Base-by-base conservation (phyloP, 1,140 invertebrate genomes). In the Leptinotarsa defecta region DNA sequence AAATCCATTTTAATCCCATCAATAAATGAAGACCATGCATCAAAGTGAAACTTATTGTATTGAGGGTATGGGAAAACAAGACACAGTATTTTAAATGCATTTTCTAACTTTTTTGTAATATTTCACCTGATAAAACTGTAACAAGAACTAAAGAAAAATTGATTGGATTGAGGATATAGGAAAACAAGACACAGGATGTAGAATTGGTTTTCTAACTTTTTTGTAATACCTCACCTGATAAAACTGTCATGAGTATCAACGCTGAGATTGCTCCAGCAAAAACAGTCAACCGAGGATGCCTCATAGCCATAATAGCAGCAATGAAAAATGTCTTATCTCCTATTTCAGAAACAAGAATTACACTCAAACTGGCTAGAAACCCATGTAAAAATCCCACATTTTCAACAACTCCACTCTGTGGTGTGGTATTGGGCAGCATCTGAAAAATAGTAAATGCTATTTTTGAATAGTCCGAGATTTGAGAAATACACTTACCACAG, bases 261-360 rank as follows among this genome's bases (percentile, higher is more conserved):
- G 98, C 98, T 49, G 91, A 88, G 79, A 99, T 96, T 0, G 98
- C 97, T 74, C 98, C 98, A 75, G 90, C 84, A 87, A 99, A 98
- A 4, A 99, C 97, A 71, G 94, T 94, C 13, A 96, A 82, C 78
- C 98, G 87, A 3, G 98, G 93, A 89, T 99, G 96, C 84, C 95
- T 91, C 97, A 99, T 99, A 3, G 98, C 96, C 96, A 99, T 98
- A 77, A 99, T 99, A 80, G 98, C 97, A 61, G 98, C 97, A 82
- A 99, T 99, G 87, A 99, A 99, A 87, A 99, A 99, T n/a, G 98
- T 99, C 88, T 99, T 99, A 87, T 99, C 98, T 1, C 97, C 98
- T 48, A 99, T 87, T 88, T 99, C 98, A 4, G 97, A 99, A 13
- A 99, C 96, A 68, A 99, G 90, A 78, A 99, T 99, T 48, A 99